Percentiles rank a stretch among this genome's conserved stretches.
These are phyloP conservation scores for Achatina immaculata DNA, from an alignment of 1,140 invertebrate genomes.

Conservation along the genomic window DNA sequence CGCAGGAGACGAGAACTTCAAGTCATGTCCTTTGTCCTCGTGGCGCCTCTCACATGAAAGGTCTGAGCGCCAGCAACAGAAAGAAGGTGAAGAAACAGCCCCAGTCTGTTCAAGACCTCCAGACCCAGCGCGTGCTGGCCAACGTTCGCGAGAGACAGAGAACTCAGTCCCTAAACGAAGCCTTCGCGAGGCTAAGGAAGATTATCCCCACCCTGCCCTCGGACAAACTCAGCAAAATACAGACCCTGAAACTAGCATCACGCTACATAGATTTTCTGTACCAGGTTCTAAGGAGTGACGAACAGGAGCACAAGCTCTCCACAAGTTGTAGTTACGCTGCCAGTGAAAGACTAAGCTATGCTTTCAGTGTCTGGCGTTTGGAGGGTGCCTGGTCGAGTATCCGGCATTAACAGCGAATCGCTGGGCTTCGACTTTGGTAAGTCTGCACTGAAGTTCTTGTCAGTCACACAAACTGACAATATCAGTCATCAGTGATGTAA, in stretches of 20 bases:
- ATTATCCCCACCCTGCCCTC: conserved; percentile 97
- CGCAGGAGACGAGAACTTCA: no score
- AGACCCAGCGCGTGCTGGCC: conserved; percentile 88
- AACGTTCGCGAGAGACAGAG: conserved; percentile 96
- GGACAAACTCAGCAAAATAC: conserved; percentile 98
- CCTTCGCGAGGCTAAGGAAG: conserved; percentile 90
- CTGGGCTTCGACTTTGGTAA: no score
- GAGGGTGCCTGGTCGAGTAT: conserved; percentile 16
- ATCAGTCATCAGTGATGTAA: no score
- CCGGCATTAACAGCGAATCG: conserved; percentile 9
- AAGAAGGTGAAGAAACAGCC: conserved; percentile 53
- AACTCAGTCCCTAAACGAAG: conserved; percentile 97
- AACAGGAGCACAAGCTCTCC: conserved; percentile 60
- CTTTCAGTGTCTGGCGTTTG: conserved; percentile 89
- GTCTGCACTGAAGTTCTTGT: no score
- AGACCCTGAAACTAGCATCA: conserved; percentile 94
- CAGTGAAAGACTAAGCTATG: conserved; percentile 92
- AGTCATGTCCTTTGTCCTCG: no score
- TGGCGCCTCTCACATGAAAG: no score
- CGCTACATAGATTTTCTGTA: conserved; percentile 82
- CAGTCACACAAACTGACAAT: no score
- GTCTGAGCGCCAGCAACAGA: background rate
- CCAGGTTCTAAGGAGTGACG: conserved; percentile 77
- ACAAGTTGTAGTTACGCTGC: conserved; percentile 82
- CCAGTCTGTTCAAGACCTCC: conserved; percentile 66